Percentiles rank a stretch among this genome's conserved stretches.
Conservation (phyloP, 2,888 invertebrate species). For the Acheta domesticus region DNA sequence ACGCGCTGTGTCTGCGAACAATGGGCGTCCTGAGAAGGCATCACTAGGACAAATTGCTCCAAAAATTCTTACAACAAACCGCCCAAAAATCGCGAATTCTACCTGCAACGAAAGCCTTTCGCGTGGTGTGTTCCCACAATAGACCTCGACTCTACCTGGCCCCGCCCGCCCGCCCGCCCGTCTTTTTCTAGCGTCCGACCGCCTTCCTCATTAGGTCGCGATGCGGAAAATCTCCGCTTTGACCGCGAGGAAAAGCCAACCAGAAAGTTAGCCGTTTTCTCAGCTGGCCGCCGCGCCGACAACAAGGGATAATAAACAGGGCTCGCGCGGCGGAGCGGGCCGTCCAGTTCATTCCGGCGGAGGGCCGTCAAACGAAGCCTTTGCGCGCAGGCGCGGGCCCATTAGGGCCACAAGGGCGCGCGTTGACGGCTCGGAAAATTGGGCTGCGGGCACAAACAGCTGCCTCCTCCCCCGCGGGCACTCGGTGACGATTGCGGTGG, state of each 20-base stretch:
- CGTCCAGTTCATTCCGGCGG: not conserved
- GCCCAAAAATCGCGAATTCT: not conserved
- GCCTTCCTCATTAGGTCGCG: constrained; percentile 27
- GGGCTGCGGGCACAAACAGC: not conserved
- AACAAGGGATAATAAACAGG: constrained; percentile 19
- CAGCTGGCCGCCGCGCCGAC: not conserved
- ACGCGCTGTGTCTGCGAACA: no score
- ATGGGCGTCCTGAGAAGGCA: no score
- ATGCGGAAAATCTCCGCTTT: constrained; percentile 27
- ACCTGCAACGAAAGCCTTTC: not conserved
- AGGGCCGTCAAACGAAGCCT: not conserved
- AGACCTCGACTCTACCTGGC: not conserved
- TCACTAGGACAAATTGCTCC: not conserved
- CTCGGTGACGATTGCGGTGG: no score
- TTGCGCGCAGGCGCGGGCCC: not conserved
- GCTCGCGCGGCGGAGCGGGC: not conserved
- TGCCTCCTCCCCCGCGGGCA: not conserved
- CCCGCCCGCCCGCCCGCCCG: not conserved
- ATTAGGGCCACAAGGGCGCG: constrained; percentile 3
- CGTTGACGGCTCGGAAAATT: not conserved
- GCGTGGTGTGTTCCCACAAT: not conserved
- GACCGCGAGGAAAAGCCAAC: constrained; percentile 23
- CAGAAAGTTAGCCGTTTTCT: constrained; percentile 21
- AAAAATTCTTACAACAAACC: not conserved
- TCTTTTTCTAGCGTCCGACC: not conserved